Evolutionary conservation across 2,888 invertebrate genomes (phyloP).

Genomic region (Stenotaenia linearis): DNA sequence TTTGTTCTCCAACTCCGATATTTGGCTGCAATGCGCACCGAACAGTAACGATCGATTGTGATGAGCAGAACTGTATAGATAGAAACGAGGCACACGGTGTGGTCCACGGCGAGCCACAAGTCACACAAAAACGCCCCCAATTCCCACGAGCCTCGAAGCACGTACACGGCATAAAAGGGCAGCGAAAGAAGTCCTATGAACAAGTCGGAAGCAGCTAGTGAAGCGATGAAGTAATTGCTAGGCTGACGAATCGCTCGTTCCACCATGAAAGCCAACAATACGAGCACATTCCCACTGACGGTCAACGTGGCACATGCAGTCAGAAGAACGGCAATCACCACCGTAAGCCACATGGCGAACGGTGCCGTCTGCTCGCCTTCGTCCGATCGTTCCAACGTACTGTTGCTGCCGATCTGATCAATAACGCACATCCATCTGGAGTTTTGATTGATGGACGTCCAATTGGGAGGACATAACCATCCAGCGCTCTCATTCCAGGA

Average conservation of each 20-base stretch:
- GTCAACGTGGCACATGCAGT: conserved; percentile 85
- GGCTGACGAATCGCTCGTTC: conserved; percentile 91
- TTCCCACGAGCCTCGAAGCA: conserved; percentile 94
- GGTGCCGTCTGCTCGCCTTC: conserved; percentile 55
- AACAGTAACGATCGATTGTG: conserved; percentile 96
- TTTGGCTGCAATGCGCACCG: conserved; percentile 88
- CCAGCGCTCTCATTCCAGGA: not conserved
- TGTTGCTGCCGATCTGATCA: not conserved
- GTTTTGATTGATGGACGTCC: not conserved
- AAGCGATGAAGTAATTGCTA: conserved; percentile 98
- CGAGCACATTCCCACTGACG: conserved; percentile 90
- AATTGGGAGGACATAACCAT: not conserved
- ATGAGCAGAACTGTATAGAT: conserved; percentile 98
- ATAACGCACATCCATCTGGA: conserved; percentile 4
- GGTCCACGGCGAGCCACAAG: conserved; percentile 97
- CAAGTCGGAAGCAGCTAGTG: conserved; percentile 93
- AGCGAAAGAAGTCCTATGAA: conserved; percentile 96
- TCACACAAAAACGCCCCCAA: conserved; percentile 93
- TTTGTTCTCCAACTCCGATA: conserved; percentile 96
- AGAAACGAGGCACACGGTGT: conserved; percentile 96
- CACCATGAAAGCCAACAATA: conserved; percentile 88
- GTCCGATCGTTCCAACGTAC: not conserved
- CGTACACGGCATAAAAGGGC: conserved; percentile 97
- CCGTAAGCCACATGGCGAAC: conserved; percentile 82
- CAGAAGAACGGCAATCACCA: conserved; percentile 78